Conservation (phyloP, 2,113 vertebrate species). For the Eleginops maclovinus region DNA sequence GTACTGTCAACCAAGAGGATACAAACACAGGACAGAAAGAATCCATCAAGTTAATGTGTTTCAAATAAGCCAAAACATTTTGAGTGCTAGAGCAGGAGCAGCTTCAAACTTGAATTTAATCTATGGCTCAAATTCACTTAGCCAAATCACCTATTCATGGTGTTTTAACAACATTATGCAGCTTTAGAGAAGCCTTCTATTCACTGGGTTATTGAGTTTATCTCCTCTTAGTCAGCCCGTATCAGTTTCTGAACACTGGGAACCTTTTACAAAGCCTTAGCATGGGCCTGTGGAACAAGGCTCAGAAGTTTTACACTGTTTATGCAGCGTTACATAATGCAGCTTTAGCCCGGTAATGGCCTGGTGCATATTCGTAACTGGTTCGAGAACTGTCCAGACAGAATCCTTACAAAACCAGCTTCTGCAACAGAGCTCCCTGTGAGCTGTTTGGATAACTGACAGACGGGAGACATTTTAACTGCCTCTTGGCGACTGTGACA, state of each 20-base stretch:
- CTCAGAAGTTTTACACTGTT: conserved; percentile 52
- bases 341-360: conserved; percentile 37
- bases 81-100: too few species aligned
- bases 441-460: conserved; percentile 48
- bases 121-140: conserved; percentile 52
- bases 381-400: conserved; percentile 25
- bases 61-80: too few species aligned
- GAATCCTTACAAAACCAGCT: conserved; percentile 36
- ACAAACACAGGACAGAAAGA: too few species aligned
- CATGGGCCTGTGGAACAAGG: conserved; percentile 21
- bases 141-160: conserved; percentile 38
- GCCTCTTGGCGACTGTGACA: neutral
- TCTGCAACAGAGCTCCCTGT: conserved; percentile 40
- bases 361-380: conserved; percentile 15
- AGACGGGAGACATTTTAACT: conserved; percentile 31
- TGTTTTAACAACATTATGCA: conserved; percentile 53
- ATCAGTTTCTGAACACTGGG: conserved; percentile 35
- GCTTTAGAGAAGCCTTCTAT: conserved; percentile 32
- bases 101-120: conserved; percentile 45
- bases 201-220: conserved; percentile 42
- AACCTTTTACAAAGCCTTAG: conserved; percentile 43
- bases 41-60: too few species aligned
- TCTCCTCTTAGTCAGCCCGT: conserved; percentile 9
- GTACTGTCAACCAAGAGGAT: too few species aligned
- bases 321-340: conserved; percentile 47